Conservation (phyloP, 2,113 vertebrate genomes). For the Maccullochella peelii region DNA sequence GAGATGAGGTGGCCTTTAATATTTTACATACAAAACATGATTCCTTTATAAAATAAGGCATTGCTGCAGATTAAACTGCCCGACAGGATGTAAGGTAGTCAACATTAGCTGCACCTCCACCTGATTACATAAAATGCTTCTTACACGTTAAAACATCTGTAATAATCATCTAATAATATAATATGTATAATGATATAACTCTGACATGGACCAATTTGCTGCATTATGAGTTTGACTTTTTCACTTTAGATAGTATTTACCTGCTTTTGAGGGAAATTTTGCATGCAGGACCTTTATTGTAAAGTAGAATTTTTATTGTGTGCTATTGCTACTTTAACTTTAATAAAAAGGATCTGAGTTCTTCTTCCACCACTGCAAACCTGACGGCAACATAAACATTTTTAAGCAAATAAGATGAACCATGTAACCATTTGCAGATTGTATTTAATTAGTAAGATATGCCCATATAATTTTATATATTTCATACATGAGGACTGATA, state of each 20-base stretch:
- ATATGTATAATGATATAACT: background rate
- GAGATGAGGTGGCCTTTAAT: no score
- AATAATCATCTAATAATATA: background rate
- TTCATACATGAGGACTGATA: no score
- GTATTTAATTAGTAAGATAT: background rate
- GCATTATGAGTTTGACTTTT: background rate
- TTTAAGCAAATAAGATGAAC: background rate
- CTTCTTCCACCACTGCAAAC: background rate
- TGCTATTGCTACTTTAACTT: background rate
- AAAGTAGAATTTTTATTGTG: background rate
- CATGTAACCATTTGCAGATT: no score
- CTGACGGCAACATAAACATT: background rate
- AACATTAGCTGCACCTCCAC: background rate
- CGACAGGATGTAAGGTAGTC: background rate
- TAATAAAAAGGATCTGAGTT: background rate
- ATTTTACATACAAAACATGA: no score
- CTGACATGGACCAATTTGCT: background rate
- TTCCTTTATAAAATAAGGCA: no score
- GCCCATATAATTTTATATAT: background rate
- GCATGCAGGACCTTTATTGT: background rate
- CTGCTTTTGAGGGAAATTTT: background rate
- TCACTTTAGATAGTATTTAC: no score
- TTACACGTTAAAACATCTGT: background rate
- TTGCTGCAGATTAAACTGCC: background rate
- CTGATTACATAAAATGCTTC: background rate